Evolutionary conservation across 2,113 vertebrate species (phyloP).

Genomic region (Perccottus glenii): DNA sequence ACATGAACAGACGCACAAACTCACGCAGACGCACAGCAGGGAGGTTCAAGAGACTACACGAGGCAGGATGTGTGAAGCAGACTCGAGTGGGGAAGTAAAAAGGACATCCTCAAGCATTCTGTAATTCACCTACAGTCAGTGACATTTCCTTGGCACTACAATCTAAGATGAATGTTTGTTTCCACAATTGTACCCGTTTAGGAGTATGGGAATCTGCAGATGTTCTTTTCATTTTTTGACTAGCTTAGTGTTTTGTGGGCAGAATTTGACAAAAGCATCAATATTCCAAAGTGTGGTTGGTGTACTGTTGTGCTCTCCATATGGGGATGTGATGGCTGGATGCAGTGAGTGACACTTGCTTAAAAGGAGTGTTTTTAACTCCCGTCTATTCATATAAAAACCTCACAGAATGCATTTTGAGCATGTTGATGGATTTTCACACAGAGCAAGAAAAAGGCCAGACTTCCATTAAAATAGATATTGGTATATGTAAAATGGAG

Average conservation of each 20-base stretch:
- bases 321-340: conserved; percentile 8
- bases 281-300: conserved; percentile 4
- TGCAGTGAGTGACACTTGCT: background rate
- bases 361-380: background rate
- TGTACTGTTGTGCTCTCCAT: conserved; percentile 36
- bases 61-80: conserved; percentile 64
- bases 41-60: conserved; percentile 29
- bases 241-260: conserved; percentile 32
- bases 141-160: conserved; percentile 71
- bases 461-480: too few relatives aligned
- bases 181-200: conserved; percentile 31
- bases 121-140: conserved; percentile 58
- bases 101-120: conserved; percentile 71
- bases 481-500: too few relatives aligned
- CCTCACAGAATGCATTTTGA: background rate
- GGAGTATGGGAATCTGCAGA: conserved; percentile 18
- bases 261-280: conserved; percentile 5
- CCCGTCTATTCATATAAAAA: background rate
- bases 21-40: conserved; percentile 32
- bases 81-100: conserved; percentile 60
- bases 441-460: conserved; percentile 1
- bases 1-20: conserved; percentile 14
- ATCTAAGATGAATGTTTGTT: conserved; percentile 55
- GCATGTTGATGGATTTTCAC: conserved; percentile 15
- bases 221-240: background rate